Evolutionary conservation across 92 coral and sea anemone species (phyloP).

Genomic region (Porites divaricata): DNA sequence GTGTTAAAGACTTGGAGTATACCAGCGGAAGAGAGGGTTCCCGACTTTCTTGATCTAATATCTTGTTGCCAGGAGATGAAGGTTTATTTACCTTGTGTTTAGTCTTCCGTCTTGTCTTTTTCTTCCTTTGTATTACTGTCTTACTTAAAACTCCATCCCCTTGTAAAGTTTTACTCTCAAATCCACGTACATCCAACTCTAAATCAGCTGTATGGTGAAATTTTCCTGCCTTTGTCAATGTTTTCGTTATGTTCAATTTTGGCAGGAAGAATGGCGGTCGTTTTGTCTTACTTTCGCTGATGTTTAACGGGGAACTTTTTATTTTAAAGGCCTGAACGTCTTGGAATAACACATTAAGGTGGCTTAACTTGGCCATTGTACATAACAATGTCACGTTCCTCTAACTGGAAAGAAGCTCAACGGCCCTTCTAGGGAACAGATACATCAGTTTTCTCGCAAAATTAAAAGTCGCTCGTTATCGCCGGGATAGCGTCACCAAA

Average conservation of each 20-base stretch:
- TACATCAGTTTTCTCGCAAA: not conserved
- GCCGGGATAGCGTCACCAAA: not conserved
- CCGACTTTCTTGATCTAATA: not conserved
- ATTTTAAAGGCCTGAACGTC: not conserved
- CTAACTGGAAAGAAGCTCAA: not conserved
- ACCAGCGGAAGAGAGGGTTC: conserved; percentile 22
- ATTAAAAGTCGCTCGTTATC: not conserved
- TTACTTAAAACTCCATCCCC: not conserved
- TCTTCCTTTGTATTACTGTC: not conserved
- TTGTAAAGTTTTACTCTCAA: not conserved
- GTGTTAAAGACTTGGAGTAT: not conserved
- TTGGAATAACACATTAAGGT: conserved; percentile 22
- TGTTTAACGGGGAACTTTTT: not conserved
- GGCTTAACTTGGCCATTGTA: conserved; percentile 22
- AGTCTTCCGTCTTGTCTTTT: not conserved
- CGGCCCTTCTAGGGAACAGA: not conserved
- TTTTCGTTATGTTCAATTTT: not conserved
- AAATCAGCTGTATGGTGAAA: not conserved
- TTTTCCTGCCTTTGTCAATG: not conserved
- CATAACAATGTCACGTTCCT: not conserved
- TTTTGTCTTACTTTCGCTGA: not conserved
- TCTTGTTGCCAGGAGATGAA: conserved; percentile 19
- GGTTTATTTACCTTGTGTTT: not conserved
- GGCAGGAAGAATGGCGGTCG: conserved; percentile 32
- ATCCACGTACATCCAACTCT: conserved; percentile 27